Evolutionary conservation across 2,888 invertebrate genomes (phyloP).

Genomic region (Synanthedon andrenaeformis): DNA sequence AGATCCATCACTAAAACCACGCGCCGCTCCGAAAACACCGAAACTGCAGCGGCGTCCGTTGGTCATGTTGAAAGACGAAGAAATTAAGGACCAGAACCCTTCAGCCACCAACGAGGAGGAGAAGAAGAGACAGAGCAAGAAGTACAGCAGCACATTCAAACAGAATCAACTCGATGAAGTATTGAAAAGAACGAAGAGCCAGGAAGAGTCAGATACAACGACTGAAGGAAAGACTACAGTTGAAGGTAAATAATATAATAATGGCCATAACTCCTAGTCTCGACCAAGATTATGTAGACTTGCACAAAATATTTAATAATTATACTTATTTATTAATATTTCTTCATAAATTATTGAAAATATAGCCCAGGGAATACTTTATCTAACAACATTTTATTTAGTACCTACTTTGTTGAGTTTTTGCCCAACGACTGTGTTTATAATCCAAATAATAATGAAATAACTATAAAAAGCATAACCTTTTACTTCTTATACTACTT

Average conservation of each 20-base stretch:
- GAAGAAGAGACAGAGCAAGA: slow-evolving; percentile 57
- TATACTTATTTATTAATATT: too few relatives aligned
- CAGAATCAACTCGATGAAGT: slow-evolving; percentile 51
- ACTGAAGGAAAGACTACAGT: slow-evolving; percentile 31
- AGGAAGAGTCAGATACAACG: slow-evolving; percentile 27
- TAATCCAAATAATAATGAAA: too few relatives aligned
- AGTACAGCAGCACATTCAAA: slow-evolving; percentile 53
- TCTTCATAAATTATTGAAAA: too few relatives aligned
- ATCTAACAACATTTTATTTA: too few relatives aligned
- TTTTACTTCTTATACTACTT: too few relatives aligned
- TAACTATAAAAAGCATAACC: too few relatives aligned
- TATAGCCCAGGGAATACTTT: too few relatives aligned
- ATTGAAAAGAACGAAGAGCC: slow-evolving; percentile 29
- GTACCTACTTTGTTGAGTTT: too few relatives aligned
- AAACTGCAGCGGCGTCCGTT: slow-evolving; percentile 48
- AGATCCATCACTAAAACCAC: slow-evolving; percentile 36
- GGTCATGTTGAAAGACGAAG: slow-evolving; percentile 34
- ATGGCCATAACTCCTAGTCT: slow-evolving; percentile 2
- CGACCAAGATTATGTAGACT: too few relatives aligned
- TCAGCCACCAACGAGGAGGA: slow-evolving; percentile 58
- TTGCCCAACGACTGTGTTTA: too few relatives aligned
- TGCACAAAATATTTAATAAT: too few relatives aligned
- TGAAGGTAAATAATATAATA: slow-evolving; percentile 25
- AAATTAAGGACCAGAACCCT: slow-evolving; percentile 40
- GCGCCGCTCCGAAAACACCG: slow-evolving; percentile 19